Evolutionary conservation across 2,113 vertebrate genomes (phyloP), one percentile per base, ranked within the genome.

Genomic region (Vulpes vulpes): DNA sequence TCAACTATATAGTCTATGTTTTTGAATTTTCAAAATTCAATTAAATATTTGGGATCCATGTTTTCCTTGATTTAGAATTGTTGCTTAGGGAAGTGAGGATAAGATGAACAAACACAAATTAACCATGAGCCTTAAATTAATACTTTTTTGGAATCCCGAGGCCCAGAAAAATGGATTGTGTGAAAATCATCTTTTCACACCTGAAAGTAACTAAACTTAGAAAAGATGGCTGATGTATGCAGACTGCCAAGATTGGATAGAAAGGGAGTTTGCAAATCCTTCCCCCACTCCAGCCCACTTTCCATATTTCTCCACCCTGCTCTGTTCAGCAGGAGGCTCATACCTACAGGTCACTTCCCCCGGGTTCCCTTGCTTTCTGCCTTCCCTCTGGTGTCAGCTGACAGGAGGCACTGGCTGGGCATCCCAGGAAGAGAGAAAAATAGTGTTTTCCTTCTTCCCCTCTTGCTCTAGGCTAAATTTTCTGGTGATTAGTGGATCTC

Each of bases 21-120:
- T 35, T 97, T 79, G 69, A 84, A 79, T 84, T 87, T 91, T 91
- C 32, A 91, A 93, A 91, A 23, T 11, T 2, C 80, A 51, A 10
- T 91, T 27, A 83, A 82, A 92, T 35, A 38, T 43, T 96, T 80
- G 8, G 2, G 82, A 85, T 82, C 16, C 38, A 25, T 76, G n/a
- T 74, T 96, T 82, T 89, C 7, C 17, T 32, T 91, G 9, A 60
- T 32, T 62, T 80, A 88, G 89, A 96, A 59, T 8, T 67, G 11
- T 19, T 79, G 30, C 22, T 79, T 91, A 30, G 2, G 51, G 80
- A 84, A 88, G 67, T 30, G 7, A 38, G 3, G 4, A 57, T 64
- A 59, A 49, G 1, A 12, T 51, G 43, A 76, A 69, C 16, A 89
- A 67, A 83, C 11, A 12, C 38, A 95, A 89, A 60, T 86, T 11